Conservation (phyloP, 1,140 invertebrate species). For the Metopolophium dirhodum region DNA sequence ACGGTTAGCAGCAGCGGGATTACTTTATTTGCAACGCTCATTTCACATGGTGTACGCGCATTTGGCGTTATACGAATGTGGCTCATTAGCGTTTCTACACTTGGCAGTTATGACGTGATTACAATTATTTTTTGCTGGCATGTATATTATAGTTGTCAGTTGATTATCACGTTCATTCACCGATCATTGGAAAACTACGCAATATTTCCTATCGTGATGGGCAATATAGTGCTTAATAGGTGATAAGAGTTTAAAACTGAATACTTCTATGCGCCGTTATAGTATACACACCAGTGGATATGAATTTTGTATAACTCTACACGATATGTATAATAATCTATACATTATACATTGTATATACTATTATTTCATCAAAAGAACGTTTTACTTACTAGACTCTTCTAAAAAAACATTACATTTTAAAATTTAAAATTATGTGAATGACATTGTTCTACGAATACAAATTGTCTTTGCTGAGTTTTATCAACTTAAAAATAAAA, state of each 20-base stretch:
- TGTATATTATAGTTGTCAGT: not conserved
- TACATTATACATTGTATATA: not conserved
- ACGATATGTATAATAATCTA: not conserved
- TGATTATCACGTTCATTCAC: not conserved
- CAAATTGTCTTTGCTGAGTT: not conserved
- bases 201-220: not conserved
- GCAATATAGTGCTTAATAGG: not conserved
- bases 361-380: not conserved
- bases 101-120: not conserved
- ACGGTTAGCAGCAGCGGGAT: not conserved
- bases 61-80: not conserved
- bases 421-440: not conserved
- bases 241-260: not conserved
- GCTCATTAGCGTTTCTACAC: not conserved
- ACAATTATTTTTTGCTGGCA: not conserved
- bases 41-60: not conserved
- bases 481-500: not conserved
- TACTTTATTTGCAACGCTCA: not conserved
- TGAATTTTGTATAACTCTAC: no score
- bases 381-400: not conserved
- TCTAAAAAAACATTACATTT: not conserved
- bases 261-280: not conserved
- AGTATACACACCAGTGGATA: no score
- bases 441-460: not conserved
- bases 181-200: not conserved